Evolutionary conservation across 1,140 invertebrate genomes (phyloP), one percentile per base, ranked within the genome.

Genomic region (Wiebesia pumilae): DNA sequence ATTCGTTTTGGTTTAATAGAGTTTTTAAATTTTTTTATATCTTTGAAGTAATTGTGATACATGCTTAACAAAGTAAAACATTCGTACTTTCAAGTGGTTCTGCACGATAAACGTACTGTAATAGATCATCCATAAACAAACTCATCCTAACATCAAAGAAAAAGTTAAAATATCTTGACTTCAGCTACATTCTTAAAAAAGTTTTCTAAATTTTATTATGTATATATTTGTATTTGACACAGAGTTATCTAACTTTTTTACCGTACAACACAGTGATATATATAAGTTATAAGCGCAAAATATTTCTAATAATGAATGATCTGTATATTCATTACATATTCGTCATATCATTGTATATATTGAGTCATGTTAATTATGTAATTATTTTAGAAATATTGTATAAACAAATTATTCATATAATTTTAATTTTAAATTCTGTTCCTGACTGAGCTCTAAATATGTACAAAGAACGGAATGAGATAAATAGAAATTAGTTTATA

Each of bases 221-320:
- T 71, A 71, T 10, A 71, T 38, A 38, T 71, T 38, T 33, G 14
- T 24, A 71, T 71, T 71, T 71, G 69, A 35, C 69, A 71, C 69
- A 71, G n/a, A 19, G 40, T 71, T 71, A 35, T 71, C 24, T 38
- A 35, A 35, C 40, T 71, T 3, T 71, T 33, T 71, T 0, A 33
- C 1, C 6, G 12, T 69, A 33, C n/a, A 0, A 7, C 84, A 84
- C 84, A 84, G 82, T 84, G 87, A 79, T 86, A 86, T 80, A 79
- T 51, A 79, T 81, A 85, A 88, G 85, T 86, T 88, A 82, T 86
- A 83, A 88, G 67, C 47, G 81, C 47, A 71, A 79, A 51, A 83
- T 88, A 89, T 88, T 87, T 87, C 88, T 88, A 88, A 83, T 87
- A 43, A 86, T 78, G 71, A 69, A 86, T 83, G 82, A 80, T 81